Evolutionary conservation across 2,113 vertebrate genomes (phyloP).

Genomic region (Rynchops niger): DNA sequence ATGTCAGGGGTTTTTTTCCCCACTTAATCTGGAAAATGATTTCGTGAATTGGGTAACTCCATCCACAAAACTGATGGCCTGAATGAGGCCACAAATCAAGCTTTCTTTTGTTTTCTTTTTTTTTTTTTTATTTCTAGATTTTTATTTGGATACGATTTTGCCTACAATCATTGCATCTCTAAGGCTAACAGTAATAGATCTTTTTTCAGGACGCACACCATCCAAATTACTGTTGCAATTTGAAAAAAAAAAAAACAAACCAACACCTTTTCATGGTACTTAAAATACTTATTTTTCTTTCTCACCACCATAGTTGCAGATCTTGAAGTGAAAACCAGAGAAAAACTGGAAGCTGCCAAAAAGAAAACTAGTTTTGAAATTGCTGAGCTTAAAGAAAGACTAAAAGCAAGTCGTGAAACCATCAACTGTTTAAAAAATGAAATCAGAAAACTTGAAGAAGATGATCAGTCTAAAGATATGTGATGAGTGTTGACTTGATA

Average conservation of each 20-base stretch:
- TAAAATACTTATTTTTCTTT: neutral
- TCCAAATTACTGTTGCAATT: neutral
- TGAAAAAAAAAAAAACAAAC: neutral
- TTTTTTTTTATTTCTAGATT: neutral
- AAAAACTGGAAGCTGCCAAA: slow-evolving; percentile 94
- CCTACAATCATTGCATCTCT: neutral
- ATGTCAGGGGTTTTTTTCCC: neutral
- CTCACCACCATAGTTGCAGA: slow-evolving; percentile 81
- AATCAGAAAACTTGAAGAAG: slow-evolving; percentile 95
- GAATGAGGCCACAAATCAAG: neutral
- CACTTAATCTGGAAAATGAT: neutral
- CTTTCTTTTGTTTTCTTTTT: neutral
- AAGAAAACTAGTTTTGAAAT: slow-evolving; percentile 98
- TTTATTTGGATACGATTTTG: neutral
- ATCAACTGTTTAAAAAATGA: slow-evolving; percentile 96
- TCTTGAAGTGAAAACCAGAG: slow-evolving; percentile 92
- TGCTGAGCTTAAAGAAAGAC: slow-evolving; percentile 93
- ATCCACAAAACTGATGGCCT: neutral
- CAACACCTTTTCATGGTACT: neutral
- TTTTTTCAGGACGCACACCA: neutral
- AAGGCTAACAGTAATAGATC: neutral
- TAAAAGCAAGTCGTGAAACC: slow-evolving; percentile 97
- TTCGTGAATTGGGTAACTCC: neutral
- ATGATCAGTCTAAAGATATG: slow-evolving; percentile 94
- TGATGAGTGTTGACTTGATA: slow-evolving; percentile 56